Evolutionary conservation across 2,113 vertebrate species (phyloP).

Genomic region (Elephantulus edwardii): DNA sequence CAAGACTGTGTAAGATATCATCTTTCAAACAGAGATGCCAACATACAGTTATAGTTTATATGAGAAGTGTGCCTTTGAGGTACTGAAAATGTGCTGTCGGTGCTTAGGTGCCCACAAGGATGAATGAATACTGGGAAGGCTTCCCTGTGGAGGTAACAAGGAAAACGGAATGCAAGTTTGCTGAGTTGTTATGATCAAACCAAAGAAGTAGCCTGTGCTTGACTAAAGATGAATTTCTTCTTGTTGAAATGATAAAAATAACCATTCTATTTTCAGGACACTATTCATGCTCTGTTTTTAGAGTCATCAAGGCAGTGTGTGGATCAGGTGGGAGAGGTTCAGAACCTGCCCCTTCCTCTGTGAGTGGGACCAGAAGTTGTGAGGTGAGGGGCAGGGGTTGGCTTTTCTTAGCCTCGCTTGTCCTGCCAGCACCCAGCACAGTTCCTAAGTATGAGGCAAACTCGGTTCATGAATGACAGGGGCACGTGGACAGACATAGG

Average conservation of each 20-base stretch:
- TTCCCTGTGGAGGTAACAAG: background rate
- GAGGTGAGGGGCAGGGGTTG: background rate
- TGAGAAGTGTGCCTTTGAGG: background rate
- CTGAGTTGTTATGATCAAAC: background rate
- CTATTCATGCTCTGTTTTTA: background rate
- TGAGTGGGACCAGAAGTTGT: background rate
- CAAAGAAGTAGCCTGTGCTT: background rate
- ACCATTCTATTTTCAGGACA: background rate
- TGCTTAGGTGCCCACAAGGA: fast-evolving
- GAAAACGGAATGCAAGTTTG: background rate
- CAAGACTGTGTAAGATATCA: background rate
- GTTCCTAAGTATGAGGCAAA: background rate
- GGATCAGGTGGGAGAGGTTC: background rate
- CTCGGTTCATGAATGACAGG: background rate
- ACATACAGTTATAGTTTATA: fast-evolving
- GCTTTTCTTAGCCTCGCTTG: background rate
- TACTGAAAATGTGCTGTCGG: background rate
- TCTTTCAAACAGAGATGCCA: background rate
- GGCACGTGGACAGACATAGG: background rate
- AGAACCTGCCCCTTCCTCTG: background rate
- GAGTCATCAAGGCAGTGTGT: background rate
- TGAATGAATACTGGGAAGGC: background rate
- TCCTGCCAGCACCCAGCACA: background rate
- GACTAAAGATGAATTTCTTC: background rate
- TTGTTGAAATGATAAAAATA: background rate